These are phyloP conservation scores for Characodon lateralis DNA, from an alignment of 2,797 vertebrate genomes.

Conservation along the genomic window DNA sequence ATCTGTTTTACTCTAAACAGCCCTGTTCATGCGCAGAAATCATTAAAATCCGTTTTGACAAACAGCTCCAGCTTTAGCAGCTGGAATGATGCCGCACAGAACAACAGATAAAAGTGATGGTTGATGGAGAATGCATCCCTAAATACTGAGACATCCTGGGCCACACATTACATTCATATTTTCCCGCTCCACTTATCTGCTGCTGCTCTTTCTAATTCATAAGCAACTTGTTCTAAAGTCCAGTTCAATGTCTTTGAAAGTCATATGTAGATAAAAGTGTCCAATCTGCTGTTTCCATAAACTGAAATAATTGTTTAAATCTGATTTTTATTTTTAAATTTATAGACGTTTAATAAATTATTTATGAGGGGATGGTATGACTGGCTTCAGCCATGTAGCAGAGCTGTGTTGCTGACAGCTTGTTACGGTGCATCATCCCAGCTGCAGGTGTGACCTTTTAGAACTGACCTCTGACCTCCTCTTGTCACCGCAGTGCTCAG, in stretches of 20 bases:
- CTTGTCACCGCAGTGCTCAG: slow-evolving; percentile 87
- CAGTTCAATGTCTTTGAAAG: neutral
- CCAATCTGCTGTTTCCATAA: neutral
- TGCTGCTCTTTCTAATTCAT: neutral
- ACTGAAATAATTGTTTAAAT: neutral
- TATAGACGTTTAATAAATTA: neutral
- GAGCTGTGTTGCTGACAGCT: slow-evolving; percentile 48
- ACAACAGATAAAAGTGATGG: neutral
- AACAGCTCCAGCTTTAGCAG: slow-evolving; percentile 1
- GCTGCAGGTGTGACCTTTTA: slow-evolving; percentile 52
- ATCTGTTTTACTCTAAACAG: neutral
- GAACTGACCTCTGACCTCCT: slow-evolving; percentile 58
- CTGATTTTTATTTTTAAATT: neutral
- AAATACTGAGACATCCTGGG: neutral
- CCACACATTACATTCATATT: neutral
- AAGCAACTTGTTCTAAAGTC: neutral
- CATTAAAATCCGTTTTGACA: neutral
- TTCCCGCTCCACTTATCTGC: neutral
- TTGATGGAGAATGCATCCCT: neutral
- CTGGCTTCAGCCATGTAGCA: neutral
- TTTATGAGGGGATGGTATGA: no score
- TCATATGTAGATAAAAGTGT: neutral
- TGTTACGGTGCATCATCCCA: slow-evolving; percentile 48
- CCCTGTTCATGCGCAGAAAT: neutral
- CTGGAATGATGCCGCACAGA: neutral